Percentiles rank a stretch among this genome's conserved stretches.
Conservation (phyloP, 1,140 invertebrate species). For the Apis florea region DNA sequence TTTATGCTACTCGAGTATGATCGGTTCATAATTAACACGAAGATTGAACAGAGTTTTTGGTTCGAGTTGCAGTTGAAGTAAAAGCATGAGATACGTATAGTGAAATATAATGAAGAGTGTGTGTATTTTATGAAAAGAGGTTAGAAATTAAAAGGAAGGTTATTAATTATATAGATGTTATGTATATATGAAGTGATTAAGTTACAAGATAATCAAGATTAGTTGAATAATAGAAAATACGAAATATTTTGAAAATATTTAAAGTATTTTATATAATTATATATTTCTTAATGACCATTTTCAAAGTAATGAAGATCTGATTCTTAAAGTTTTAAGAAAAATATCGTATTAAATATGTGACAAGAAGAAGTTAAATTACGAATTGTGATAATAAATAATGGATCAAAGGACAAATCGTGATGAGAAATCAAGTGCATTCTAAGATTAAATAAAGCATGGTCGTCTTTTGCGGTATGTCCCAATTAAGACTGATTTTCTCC, state of each 20-base stretch:
- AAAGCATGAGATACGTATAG: not conserved
- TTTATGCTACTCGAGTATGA: slow-evolving; percentile 13
- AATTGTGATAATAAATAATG: not conserved
- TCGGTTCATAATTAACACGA: slow-evolving; percentile 32
- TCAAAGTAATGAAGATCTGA: no score
- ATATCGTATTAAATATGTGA: no score
- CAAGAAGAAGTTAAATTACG: not conserved
- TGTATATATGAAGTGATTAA: no score
- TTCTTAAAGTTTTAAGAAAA: no score
- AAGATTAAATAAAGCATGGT: slow-evolving; percentile 56
- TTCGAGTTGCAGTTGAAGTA: not conserved
- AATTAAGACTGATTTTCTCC: slow-evolving; percentile 78
- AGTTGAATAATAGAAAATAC: no score
- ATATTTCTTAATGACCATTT: no score
- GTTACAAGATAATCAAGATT: no score
- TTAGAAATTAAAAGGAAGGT: not conserved
- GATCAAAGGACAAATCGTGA: not conserved
- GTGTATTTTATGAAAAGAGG: not conserved
- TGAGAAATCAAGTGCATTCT: slow-evolving; percentile 32
- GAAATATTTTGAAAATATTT: no score
- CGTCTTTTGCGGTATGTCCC: slow-evolving; percentile 72
- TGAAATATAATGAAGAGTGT: not conserved
- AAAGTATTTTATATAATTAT: no score
- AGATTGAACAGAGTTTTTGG: slow-evolving; percentile 10
- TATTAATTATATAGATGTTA: no score